Percentiles rank a stretch among this genome's conserved stretches.
Evolutionary conservation across 1,140 invertebrate species (phyloP).

Genomic region (Berghia stephanieae): DNA sequence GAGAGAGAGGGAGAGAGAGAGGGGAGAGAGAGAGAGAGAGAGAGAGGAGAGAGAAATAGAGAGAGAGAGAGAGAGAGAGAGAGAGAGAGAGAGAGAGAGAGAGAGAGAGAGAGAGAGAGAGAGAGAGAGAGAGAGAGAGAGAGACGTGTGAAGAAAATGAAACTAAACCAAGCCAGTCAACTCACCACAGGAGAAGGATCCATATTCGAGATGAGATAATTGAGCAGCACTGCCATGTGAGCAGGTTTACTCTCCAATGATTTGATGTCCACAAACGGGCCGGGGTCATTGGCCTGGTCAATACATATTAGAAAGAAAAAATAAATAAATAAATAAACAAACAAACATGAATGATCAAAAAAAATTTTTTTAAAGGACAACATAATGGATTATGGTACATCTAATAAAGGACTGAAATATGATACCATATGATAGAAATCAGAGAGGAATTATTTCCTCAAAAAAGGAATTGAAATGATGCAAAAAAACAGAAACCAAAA

Average conservation of each 20-base stretch:
- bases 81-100: neutral
- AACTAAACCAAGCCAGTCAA: constrained; percentile 1
- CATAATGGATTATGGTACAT: too few species aligned
- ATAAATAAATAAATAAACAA: constrained; percentile 20
- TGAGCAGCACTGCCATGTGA: constrained; percentile 88
- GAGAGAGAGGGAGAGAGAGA: too few species aligned
- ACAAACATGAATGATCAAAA: neutral
- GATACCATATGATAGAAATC: neutral
- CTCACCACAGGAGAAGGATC: constrained; percentile 73
- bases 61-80: neutral
- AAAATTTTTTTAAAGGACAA: too few species aligned
- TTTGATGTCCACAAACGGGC: constrained; percentile 69
- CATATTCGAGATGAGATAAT: constrained; percentile 86
- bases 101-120: neutral
- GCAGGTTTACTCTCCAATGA: constrained; percentile 73
- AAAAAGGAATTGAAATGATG: neutral
- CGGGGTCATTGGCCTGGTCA: constrained; percentile 47
- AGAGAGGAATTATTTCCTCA: neutral
- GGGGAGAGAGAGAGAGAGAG: constrained; percentile 15
- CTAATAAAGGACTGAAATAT: neutral
- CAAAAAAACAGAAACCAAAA: neutral
- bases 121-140: neutral
- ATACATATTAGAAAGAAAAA: constrained; percentile 28
- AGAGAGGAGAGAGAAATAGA: neutral
- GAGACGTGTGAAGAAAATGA: neutral